Evolutionary conservation across 64 coral and sea anemone species (phyloP), one percentile per base, ranked within the genome.

Genomic region (Porites australiensis): DNA sequence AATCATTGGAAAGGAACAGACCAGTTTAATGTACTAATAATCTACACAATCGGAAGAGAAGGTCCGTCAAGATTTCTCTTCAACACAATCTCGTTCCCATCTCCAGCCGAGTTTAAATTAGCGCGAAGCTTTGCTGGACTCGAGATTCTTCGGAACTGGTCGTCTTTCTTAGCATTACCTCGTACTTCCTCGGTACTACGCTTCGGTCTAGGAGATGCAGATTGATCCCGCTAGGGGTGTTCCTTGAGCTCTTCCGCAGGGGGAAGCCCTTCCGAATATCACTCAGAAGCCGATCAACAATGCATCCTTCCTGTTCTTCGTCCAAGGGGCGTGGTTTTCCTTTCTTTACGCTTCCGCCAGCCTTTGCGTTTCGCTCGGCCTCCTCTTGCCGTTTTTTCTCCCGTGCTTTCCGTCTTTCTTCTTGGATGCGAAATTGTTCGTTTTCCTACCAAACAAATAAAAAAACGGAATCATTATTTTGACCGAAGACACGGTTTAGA

Each of bases 351-450:
- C 73, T 73, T 9, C 77, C 70, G 18, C 89, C 91, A 14, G 73
- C 66, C 16, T 88, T 78, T 5, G 88, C 92, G 50, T 93, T 65
- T 67, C 66, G 90, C 3, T 92, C 95, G 76, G 89, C 95, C 19
- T 98, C 95, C 48, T 98, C 95, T 5, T 82, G 88, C 18, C 87
- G 90, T 37, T 92, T 98, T 65, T 88, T 93, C 70, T 98, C 95
- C 46, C 95, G 70, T 20, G 87, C 95, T 57, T 77, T 92, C 5
- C 83, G 79, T 70, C 87, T 98, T 48, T 94, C 90, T 59, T 98
- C 95, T 94, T 98, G 95, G 58, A 98, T 94, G 11, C 95, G 95
- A 76, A 98, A 98, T 72, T 98, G 95, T 43, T 98, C 92, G 50
- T 98, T 88, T 91, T 98, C 95, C 95, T 98, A 37, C 27, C 27